Evolutionary conservation across 1,140 invertebrate species (phyloP), one percentile per base, ranked within the genome.

Genomic region (Archivesica marissinica): DNA sequence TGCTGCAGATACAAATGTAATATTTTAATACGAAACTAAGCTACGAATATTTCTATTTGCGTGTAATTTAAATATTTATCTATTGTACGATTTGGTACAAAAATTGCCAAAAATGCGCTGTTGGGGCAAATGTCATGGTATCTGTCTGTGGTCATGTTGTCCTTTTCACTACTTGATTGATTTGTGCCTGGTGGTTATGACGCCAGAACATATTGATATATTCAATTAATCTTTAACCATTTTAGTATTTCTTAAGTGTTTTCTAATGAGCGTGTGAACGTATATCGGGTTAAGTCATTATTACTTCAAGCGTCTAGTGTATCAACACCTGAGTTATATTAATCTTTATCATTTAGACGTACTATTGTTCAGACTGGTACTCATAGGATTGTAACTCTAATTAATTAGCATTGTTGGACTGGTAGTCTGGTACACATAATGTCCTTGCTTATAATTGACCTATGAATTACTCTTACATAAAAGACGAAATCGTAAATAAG

Each of bases 251-350:
- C 30, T 13, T 72, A 72, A 72, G 68, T 30, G 28, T 47, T 44
- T 72, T 47, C 1, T 33, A 50, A 47, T 50, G 28, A 28, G 25
- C 41, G 28, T 50, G 68, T 47, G 41, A 33, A 44, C 15, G 9
- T 35, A 64, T 30, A 64, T 64, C 59, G n/a, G 30, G 59, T 64
- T 25, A 64, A 64, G 41, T 47, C 28, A 72, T 47, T 47, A 28
- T 44, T 30, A 72, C 68, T 72, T 72, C 68, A 72, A 72, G 2
- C 39, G 23, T 72, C n/a, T 72, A 4, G 39, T 17, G 68, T 72
- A 44, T 23, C 68, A 50, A 41, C 25, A 52, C 44, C 68, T 72
- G 25, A 72, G 23, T 47, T 50, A 47, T 47, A 72, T 72, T 38
- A 33, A 44, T 25, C 35, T 15, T 70, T 44, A 44, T 70, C 41